Conservation (phyloP, 2,888 invertebrate genomes). For the Agrotis puta region DNA sequence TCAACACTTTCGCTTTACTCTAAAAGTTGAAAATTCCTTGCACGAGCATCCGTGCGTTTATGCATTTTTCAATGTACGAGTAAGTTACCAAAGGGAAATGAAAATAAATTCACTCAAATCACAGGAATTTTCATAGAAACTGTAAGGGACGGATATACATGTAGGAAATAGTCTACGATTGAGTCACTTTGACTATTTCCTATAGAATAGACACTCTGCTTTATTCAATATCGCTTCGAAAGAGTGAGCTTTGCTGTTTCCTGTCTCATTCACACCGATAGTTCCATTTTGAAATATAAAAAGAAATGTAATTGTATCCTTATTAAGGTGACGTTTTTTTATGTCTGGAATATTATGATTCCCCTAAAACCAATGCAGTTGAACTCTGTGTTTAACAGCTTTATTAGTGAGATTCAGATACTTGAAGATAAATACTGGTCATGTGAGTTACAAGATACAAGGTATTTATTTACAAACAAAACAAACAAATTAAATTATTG, state of each 20-base stretch:
- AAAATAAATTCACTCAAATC: neutral
- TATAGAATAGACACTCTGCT: neutral
- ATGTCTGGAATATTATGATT: too few relatives aligned
- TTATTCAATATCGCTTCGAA: neutral
- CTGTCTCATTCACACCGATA: neutral
- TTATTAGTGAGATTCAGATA: too few relatives aligned
- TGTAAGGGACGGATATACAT: neutral
- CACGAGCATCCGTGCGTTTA: neutral
- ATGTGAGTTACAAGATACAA: too few relatives aligned
- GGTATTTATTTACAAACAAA: too few relatives aligned
- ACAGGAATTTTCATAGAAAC: neutral
- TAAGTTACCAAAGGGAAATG: neutral
- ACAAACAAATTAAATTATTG: too few relatives aligned
- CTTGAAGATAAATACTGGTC: too few relatives aligned
- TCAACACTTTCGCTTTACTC: neutral
- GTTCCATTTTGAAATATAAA: too few relatives aligned
- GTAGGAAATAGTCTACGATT: too few relatives aligned
- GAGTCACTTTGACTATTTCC: slow-evolving; percentile 5
- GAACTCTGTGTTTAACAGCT: too few relatives aligned
- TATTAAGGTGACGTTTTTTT: too few relatives aligned
- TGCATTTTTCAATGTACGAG: neutral
- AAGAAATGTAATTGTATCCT: too few relatives aligned
- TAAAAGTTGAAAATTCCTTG: neutral
- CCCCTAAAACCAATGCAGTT: too few relatives aligned
- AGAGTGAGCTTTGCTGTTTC: neutral